A percentile compares a stretch with the other conserved stretches of the same genome.
Evolutionary conservation across 2,113 vertebrate genomes (phyloP).

Genomic region (Strix uralensis): DNA sequence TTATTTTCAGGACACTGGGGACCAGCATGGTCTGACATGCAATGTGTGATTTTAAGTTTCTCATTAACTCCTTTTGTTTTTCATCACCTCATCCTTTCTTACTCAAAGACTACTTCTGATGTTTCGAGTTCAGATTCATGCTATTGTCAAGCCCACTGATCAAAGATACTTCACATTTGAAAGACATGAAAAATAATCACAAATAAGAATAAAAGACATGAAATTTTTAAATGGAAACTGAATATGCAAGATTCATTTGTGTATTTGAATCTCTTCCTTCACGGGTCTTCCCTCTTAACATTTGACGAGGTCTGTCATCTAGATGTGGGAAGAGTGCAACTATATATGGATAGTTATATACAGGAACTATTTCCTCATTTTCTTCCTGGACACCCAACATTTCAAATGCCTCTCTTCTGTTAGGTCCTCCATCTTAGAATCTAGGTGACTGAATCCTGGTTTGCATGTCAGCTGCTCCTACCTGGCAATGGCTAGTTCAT

Average conservation of each 20-base stretch:
- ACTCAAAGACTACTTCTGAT: neutral
- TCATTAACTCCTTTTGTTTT: neutral
- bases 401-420: neutral
- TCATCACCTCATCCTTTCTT: neutral
- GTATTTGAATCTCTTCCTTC: neutral
- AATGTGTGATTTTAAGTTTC: neutral
- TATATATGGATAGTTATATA: neutral
- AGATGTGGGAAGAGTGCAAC: neutral
- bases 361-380: neutral
- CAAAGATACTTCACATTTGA: neutral
- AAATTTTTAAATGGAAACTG: neutral
- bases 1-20: neutral
- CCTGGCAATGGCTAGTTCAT: neutral
- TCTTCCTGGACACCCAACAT: neutral
- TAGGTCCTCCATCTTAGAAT: neutral
- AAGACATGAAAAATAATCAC: neutral
- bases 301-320: neutral
- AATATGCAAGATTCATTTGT: neutral
- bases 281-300: neutral
- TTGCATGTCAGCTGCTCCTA: neutral
- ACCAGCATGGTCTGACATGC: neutral
- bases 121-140: neutral
- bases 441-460: neutral
- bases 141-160: neutral
- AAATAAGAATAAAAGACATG: neutral